Conservation (phyloP, 2,888 invertebrate genomes). For the Aethes cnicana region DNA sequence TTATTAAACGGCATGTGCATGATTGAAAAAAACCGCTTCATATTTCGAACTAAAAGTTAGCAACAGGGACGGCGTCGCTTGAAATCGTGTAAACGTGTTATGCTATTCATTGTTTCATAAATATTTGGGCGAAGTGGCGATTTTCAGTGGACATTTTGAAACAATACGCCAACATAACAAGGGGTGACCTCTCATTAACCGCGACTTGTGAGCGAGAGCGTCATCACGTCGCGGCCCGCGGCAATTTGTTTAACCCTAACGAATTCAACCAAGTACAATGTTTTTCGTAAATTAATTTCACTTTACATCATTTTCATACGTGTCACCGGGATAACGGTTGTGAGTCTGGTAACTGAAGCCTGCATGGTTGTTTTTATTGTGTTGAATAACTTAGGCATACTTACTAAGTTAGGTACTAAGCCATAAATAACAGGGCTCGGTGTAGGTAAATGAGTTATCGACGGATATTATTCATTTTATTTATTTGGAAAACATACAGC, state of each 20-base stretch:
- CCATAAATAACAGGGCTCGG: too few relatives aligned
- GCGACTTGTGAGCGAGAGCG: slow-evolving; percentile 55
- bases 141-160: slow-evolving; percentile 44
- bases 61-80: too few relatives aligned
- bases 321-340: too few relatives aligned
- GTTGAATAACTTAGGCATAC: too few relatives aligned
- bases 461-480: too few relatives aligned
- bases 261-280: slow-evolving; percentile 62
- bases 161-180: slow-evolving; percentile 52
- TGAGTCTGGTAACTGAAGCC: too few relatives aligned
- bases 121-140: slow-evolving; percentile 48
- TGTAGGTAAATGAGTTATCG: too few relatives aligned
- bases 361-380: too few relatives aligned
- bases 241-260: slow-evolving; percentile 66
- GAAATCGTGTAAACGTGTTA: background rate
- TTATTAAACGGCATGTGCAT: slow-evolving; percentile 9
- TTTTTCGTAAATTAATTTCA: slow-evolving; percentile 67
- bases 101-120: slow-evolving; percentile 33
- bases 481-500: too few relatives aligned
- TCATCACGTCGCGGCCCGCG: slow-evolving; percentile 54
- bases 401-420: too few relatives aligned
- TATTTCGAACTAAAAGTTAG: too few relatives aligned
- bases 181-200: slow-evolving; percentile 66
- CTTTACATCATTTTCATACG: slow-evolving; percentile 51
- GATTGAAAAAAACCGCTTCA: background rate